Evolutionary conservation across 1,140 invertebrate species (phyloP), one percentile per base, ranked within the genome.

Genomic region (Drosophila sp.): DNA sequence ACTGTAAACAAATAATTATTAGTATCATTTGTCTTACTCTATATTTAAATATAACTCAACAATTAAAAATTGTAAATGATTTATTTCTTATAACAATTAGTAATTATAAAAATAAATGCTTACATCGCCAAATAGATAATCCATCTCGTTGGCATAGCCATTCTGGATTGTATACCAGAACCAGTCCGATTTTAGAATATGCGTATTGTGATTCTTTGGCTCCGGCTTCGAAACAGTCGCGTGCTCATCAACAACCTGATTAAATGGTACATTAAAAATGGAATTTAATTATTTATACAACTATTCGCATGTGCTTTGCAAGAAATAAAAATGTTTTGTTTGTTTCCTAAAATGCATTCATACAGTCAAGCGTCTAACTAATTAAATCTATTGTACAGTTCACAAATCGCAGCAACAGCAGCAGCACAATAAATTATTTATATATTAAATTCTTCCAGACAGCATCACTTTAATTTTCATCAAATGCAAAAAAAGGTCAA

Each of bases 81-180:
- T n/a, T n/a, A n/a, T n/a, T n/a, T n/a, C n/a, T n/a, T n/a, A n/a
- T n/a, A n/a, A n/a, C n/a, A n/a, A n/a, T n/a, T n/a, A n/a, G n/a
- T n/a, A n/a, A n/a, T n/a, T 3, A 5, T 4, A 2, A 13, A 3
- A 0, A 8, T 2, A 6, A 2, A 72, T 43, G 93, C 94, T 95
- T 93, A 96, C 96, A 92, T 97, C 95, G 93, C 96, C 95, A 81
- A 97, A 97, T 13, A 96, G 93, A 92, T 98, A 98, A 66, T 97
- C 95, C 78, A 95, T 95, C 92, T 99, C 98, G 86, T 97, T 96
- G 91, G 97, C 97, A 73, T 96, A 96, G 80, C 98, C 96, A 93
- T 99, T 98, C 92, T 99, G 98, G 54, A 99, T 97, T 40, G 97
- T 91, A 70, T 92, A 92, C 98, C 98, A 99, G 93, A 99, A 99